These are phyloP conservation scores for Corella eumyota DNA, from an alignment of 23 tunicate species.

Conservation along the genomic window DNA sequence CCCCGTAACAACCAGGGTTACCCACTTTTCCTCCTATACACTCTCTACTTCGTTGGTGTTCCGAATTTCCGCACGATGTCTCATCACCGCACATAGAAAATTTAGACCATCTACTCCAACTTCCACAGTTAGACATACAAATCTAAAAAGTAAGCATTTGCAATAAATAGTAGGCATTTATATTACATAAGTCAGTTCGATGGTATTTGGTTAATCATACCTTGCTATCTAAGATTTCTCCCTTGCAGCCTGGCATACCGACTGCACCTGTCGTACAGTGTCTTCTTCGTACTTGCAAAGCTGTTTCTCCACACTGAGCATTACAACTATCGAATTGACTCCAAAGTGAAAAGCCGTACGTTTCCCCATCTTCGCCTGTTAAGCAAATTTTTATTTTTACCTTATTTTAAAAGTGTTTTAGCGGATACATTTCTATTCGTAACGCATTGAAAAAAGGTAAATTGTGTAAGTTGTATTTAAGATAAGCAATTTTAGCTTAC, in stretches of 20 bases:
- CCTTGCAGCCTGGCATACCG: slow-evolving; percentile 10
- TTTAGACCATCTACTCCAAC: not conserved
- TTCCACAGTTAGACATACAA: too few species aligned
- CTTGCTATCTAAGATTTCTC: not conserved
- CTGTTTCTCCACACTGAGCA: slow-evolving; percentile 10
- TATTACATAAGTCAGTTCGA: too few species aligned
- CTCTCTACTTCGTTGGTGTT: not conserved
- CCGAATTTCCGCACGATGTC: not conserved
- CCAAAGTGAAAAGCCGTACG: slow-evolving; percentile 13
- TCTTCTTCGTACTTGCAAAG: not conserved
- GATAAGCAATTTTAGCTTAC: not conserved
- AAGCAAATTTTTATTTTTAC: too few species aligned
- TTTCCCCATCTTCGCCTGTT: too few species aligned
- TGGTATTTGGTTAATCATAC: too few species aligned
- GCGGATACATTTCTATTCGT: too few species aligned
- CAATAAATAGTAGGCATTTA: too few species aligned
- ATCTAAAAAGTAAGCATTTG: too few species aligned
- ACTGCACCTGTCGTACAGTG: slow-evolving; percentile 14
- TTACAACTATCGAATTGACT: slow-evolving; percentile 4
- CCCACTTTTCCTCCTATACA: slow-evolving; percentile 1
- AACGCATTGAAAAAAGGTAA: too few species aligned
- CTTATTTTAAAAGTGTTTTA: too few species aligned
- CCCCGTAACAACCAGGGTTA: too few species aligned
- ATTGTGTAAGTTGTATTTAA: too few species aligned
- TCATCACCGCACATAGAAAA: slow-evolving; percentile 2